A percentile compares a stretch with the other conserved stretches of the same genome.
phyloP scores from a whole-genome alignment of 2,797 vertebrate genomes.

The Liparis tanakae region DNA sequence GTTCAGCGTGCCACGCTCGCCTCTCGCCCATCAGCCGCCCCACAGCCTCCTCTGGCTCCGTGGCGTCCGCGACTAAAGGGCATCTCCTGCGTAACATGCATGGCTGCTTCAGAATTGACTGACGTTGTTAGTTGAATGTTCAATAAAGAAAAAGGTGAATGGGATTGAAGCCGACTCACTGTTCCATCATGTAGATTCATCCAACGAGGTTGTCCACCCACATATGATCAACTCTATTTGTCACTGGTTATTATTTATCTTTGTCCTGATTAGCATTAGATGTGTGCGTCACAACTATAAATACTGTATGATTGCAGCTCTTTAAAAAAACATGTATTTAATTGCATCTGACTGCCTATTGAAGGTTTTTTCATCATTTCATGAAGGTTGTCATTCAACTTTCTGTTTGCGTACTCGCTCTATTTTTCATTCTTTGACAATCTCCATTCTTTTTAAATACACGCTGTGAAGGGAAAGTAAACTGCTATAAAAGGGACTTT shows the following conservation, averaged over 20 bases:
- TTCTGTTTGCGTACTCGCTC: neutral
- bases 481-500: conserved; percentile 4
- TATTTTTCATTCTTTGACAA: neutral
- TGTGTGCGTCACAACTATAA: conserved; percentile 59
- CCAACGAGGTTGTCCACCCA: conserved; percentile 70
- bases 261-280: conserved; percentile 48
- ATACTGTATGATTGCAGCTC: conserved; percentile 11
- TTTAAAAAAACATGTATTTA: conserved; percentile 12
- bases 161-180: too few species aligned
- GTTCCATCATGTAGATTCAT: too few species aligned
- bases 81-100: conserved; percentile 34
- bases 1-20: conserved; percentile 11
- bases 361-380: conserved; percentile 27
- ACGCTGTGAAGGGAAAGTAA: neutral
- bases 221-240: conserved; percentile 38
- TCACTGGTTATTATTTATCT: conserved; percentile 62
- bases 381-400: conserved; percentile 15
- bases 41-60: conserved; percentile 12
- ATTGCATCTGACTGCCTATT: conserved; percentile 23
- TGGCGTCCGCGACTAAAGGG: conserved; percentile 31
- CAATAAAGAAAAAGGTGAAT: conserved; percentile 38
- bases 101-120: conserved; percentile 47
- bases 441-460: conserved; percentile 13
- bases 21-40: conserved; percentile 20
- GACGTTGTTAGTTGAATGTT: conserved; percentile 37